Conservation (phyloP, 2,797 vertebrate species). For the Meda fulgida region DNA sequence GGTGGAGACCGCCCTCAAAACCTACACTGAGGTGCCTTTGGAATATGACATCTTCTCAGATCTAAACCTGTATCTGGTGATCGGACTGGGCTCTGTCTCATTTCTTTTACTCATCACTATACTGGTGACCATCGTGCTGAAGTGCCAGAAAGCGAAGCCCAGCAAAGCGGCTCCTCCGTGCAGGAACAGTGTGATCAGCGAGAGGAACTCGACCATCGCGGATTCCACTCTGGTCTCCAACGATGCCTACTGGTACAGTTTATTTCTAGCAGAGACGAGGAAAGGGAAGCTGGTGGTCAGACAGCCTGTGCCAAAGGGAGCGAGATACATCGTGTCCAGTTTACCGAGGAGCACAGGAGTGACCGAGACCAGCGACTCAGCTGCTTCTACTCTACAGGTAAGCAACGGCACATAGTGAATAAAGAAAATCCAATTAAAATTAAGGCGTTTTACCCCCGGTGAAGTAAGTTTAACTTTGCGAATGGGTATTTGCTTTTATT, state of each 20-base stretch:
- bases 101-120: slow-evolving; percentile 68
- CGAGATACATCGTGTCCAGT: slow-evolving; percentile 71
- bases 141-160: slow-evolving; percentile 62
- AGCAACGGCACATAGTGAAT: too few relatives aligned
- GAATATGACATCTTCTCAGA: slow-evolving; percentile 69
- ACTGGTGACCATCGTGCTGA: slow-evolving; percentile 64
- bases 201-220: slow-evolving; percentile 69
- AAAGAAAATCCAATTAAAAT: neutral
- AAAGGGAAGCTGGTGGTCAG: slow-evolving; percentile 70
- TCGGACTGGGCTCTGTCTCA: slow-evolving; percentile 66
- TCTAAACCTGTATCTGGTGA: slow-evolving; percentile 65
- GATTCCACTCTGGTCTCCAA: slow-evolving; percentile 72
- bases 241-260: slow-evolving; percentile 73
- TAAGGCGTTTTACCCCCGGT: neutral
- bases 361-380: slow-evolving; percentile 67
- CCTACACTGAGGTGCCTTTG: slow-evolving; percentile 63
- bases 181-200: slow-evolving; percentile 71
- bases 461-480: neutral
- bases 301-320: slow-evolving; percentile 68
- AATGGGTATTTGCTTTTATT: neutral
- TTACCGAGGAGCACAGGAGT: slow-evolving; percentile 67
- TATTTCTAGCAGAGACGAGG: slow-evolving; percentile 71
- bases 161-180: slow-evolving; percentile 59
- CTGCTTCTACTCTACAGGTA: slow-evolving; percentile 59
- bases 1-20: slow-evolving; percentile 62